Percentiles rank a stretch among this genome's conserved stretches.
These are phyloP conservation scores for Origma solitaria DNA, from an alignment of 2,113 vertebrate genomes.

Conservation along the genomic window DNA sequence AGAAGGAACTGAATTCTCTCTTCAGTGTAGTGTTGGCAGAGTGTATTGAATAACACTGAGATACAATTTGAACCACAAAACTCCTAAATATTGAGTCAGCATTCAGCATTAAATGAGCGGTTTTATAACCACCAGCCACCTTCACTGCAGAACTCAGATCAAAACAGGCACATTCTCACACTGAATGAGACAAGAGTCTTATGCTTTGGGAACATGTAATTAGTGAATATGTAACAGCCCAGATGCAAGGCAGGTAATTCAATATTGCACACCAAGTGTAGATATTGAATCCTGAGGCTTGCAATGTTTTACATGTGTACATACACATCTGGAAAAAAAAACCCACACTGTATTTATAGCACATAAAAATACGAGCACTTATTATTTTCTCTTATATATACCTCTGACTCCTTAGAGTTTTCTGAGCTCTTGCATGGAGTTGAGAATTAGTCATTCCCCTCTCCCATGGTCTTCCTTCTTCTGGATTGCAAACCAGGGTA, in stretches of 20 bases:
- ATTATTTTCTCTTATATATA: background rate
- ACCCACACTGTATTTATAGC: background rate
- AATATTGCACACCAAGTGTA: background rate
- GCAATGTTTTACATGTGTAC: background rate
- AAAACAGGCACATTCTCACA: rapidly evolving
- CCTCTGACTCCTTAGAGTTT: background rate
- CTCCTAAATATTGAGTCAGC: background rate
- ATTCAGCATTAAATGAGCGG: background rate
- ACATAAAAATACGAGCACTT: background rate
- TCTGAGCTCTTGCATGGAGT: background rate
- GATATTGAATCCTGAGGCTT: background rate
- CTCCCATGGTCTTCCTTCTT: background rate
- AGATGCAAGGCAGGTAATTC: background rate
- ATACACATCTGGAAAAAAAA: background rate
- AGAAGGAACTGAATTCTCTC: background rate
- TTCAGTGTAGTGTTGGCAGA: background rate
- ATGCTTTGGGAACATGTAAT: background rate
- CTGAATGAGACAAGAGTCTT: background rate
- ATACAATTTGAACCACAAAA: background rate
- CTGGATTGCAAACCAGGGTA: background rate
- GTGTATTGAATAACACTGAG: background rate
- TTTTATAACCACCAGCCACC: background rate
- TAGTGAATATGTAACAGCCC: background rate
- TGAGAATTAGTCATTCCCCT: background rate
- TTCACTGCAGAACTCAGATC: background rate